Base-by-base conservation (phyloP, 1,140 invertebrate genomes). In the Zaprionus gabonicus region DNA sequence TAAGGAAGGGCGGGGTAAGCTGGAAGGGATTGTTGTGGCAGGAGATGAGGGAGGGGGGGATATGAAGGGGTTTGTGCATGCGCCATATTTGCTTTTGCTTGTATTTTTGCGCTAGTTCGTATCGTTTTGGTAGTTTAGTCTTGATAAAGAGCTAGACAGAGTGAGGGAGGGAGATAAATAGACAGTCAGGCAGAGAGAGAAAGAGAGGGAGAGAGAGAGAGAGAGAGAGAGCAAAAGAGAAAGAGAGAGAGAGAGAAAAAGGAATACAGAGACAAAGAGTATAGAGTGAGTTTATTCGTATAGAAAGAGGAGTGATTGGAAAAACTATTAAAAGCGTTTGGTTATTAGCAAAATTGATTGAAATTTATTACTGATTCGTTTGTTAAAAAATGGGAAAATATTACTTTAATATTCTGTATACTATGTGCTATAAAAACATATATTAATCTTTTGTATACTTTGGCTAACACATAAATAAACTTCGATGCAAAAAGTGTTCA, bases 21-120 rank as follows among this genome's bases (percentile, higher is more conserved):
- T 4, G 15, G n/a, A 34, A 23, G 25, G 25, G 41, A 15, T 38
- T 20, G 31, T 58, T 55, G 25, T 13, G 41, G 7, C n/a, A n/a
- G 23, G n/a, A 15, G 59, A 25, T 6, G 10, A 6, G 5, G 13
- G 10, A 6, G 5, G 3, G 46, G 17, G 23, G 23, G 23, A 1
- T 49, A 23, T 44, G 6, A 44, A 7, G n/a, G 15, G n/a, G n/a
- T 46, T 25, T 51, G 10, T 51, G 12, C 56, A 62, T 59, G 53
- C 31, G 59, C 55, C 44, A 70, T 74, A 38, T 69, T 78, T 78
- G 64, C 71, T 27, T 74, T 56, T 25, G 64, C 31, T 31, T 53
- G 36, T 56, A 55, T 41, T 63, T 74, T 63, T 64, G 34, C 57
- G 34, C 57, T 20, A 25, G 31, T 64, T n/a, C 58, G 49, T 9